Conservation (phyloP, 2,797 vertebrate genomes). For the Enteromius anoplus region DNA sequence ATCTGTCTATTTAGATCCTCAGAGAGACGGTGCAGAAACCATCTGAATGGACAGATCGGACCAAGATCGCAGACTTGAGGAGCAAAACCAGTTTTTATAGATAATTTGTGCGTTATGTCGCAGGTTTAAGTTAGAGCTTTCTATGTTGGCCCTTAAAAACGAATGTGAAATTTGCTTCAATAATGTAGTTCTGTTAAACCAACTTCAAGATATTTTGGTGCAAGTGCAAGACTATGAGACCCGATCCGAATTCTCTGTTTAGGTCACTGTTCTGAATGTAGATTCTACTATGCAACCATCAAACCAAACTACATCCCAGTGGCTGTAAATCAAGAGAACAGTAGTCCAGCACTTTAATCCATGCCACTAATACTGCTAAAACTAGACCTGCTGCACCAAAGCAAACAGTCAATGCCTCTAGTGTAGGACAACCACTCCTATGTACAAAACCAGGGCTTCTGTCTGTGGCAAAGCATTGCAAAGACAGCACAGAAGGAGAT, state of each 20-base stretch:
- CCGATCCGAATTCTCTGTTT: background rate
- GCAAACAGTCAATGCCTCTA: constrained; percentile 33
- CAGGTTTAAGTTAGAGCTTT: constrained; percentile 27
- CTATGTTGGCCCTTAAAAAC: background rate
- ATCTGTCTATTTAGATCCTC: constrained; percentile 68
- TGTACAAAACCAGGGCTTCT: constrained; percentile 18
- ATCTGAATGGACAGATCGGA: constrained; percentile 70
- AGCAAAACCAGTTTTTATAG: constrained; percentile 49
- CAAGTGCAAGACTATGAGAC: constrained; percentile 5
- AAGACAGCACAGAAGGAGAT: background rate
- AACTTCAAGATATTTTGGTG: constrained; percentile 22
- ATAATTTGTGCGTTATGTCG: constrained; percentile 19
- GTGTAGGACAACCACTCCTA: background rate
- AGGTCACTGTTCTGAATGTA: constrained; percentile 42
- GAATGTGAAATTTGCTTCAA: constrained; percentile 35
- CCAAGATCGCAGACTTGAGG: constrained; percentile 71
- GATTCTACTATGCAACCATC: constrained; percentile 51
- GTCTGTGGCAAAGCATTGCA: constrained; percentile 23
- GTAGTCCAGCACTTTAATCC: constrained; percentile 12
- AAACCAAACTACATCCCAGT: constrained; percentile 31
- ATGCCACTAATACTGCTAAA: constrained; percentile 14
- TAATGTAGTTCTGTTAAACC: background rate
- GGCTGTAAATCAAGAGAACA: constrained; percentile 25
- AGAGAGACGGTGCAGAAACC: constrained; percentile 57
- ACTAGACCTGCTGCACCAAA: constrained; percentile 37